These are phyloP conservation scores for Astreopora myriophthalma DNA, from an alignment of 64 coral and sea anemone species.

Conservation along the genomic window DNA sequence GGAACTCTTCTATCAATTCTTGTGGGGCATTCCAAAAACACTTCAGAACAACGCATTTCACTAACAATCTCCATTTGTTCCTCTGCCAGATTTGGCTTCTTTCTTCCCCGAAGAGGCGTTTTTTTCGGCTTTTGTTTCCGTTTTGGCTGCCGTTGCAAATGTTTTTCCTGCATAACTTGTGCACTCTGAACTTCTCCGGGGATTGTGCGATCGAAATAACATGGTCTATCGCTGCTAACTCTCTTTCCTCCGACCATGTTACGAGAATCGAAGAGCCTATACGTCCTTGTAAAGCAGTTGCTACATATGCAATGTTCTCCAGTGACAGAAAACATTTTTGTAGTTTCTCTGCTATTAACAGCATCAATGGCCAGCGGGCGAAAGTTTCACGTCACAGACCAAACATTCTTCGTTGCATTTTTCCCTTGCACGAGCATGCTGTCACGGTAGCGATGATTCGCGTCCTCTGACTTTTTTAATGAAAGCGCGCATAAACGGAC, in stretches of 20 bases:
- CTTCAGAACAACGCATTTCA: not conserved
- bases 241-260: not conserved
- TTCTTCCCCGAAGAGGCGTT: not conserved
- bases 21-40: not conserved
- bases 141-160: not conserved
- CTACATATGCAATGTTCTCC: slow-evolving; percentile 6
- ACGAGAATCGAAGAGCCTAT: not conserved
- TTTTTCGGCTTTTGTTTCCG: not conserved
- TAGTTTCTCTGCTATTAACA: not conserved
- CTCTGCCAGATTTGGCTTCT: not conserved
- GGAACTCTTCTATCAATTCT: not conserved
- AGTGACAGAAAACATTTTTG: not conserved
- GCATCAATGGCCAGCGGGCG: not conserved
- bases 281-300: not conserved
- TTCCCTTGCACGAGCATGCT: not conserved
- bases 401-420: not conserved
- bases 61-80: not conserved
- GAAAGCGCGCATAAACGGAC: no score
- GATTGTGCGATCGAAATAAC: not conserved
- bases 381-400: not conserved
- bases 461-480: not conserved
- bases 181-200: not conserved
- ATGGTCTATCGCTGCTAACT: not conserved
- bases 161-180: not conserved
- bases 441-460: not conserved